Evolutionary conservation across 2,797 vertebrate genomes (phyloP).

Genomic region (Petrocephalus sullivani): DNA sequence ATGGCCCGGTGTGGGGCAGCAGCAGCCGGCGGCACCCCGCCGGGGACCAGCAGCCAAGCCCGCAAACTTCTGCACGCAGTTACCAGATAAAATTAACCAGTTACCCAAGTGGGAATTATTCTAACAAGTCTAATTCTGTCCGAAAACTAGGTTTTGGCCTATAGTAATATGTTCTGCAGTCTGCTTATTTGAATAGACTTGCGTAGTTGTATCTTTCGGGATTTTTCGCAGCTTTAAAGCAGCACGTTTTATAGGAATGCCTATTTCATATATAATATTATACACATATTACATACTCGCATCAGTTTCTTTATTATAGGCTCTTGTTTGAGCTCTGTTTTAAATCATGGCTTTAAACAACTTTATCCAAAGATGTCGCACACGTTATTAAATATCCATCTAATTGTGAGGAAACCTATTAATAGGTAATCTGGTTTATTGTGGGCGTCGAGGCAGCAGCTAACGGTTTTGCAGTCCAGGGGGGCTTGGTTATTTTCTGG

Average conservation of each 20-base stretch:
- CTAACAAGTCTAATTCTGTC: too few species aligned
- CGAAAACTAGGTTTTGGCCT: neutral
- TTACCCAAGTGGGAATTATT: neutral
- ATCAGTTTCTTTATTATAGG: too few species aligned
- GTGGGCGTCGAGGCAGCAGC: neutral
- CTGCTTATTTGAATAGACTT: neutral
- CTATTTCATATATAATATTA: neutral
- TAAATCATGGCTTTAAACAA: neutral
- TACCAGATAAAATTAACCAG: neutral
- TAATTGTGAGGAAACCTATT: neutral
- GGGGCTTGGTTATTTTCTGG: constrained; percentile 13
- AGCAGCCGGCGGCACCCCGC: neutral
- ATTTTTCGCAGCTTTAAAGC: neutral
- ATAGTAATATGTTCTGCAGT: neutral
- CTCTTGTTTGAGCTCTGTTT: neutral
- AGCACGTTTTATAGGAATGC: neutral
- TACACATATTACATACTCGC: too few species aligned
- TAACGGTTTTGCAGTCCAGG: neutral
- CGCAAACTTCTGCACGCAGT: neutral
- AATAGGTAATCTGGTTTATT: neutral
- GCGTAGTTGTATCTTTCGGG: neutral
- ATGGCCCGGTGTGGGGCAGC: neutral
- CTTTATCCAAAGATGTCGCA: neutral
- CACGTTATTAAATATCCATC: neutral
- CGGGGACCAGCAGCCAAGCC: neutral